Conservation (phyloP, 2,113 vertebrate species). For the Cyanistes caeruleus region DNA sequence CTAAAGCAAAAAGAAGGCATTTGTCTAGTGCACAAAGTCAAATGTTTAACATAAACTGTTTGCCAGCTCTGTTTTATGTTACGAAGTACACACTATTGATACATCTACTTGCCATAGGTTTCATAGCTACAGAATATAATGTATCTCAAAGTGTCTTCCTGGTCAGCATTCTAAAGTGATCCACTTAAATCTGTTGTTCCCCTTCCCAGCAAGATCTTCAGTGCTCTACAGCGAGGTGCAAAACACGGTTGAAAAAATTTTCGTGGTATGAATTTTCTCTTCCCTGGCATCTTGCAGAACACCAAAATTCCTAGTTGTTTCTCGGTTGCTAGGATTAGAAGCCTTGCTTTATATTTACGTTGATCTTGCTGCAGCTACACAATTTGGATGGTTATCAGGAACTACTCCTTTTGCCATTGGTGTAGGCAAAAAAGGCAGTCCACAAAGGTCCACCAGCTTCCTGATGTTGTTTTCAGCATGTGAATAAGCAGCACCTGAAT, state of each 20-base stretch:
- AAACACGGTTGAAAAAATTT: neutral
- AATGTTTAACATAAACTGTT: neutral
- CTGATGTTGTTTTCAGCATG: slow-evolving; percentile 83
- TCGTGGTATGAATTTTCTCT: neutral
- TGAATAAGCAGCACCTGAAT: slow-evolving; percentile 90
- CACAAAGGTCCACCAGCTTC: slow-evolving; percentile 83
- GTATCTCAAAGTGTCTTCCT: neutral
- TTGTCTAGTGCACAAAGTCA: neutral
- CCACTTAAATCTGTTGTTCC: neutral
- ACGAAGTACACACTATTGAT: neutral
- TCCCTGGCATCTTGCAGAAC: neutral
- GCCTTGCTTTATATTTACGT: slow-evolving; percentile 72
- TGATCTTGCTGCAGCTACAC: slow-evolving; percentile 92
- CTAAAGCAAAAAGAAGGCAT: neutral
- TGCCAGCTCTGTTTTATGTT: neutral
- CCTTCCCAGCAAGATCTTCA: neutral
- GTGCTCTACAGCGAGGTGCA: neutral
- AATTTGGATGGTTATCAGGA: slow-evolving; percentile 89
- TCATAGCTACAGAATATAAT: neutral
- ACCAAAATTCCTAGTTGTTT: neutral
- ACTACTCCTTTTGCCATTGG: slow-evolving; percentile 97
- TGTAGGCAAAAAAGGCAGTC: slow-evolving; percentile 91
- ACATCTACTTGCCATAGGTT: neutral
- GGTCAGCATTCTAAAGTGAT: neutral
- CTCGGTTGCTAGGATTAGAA: neutral